These are phyloP conservation scores for Andrena dorsata DNA, from an alignment of 2,888 invertebrate genomes.

Conservation along the genomic window DNA sequence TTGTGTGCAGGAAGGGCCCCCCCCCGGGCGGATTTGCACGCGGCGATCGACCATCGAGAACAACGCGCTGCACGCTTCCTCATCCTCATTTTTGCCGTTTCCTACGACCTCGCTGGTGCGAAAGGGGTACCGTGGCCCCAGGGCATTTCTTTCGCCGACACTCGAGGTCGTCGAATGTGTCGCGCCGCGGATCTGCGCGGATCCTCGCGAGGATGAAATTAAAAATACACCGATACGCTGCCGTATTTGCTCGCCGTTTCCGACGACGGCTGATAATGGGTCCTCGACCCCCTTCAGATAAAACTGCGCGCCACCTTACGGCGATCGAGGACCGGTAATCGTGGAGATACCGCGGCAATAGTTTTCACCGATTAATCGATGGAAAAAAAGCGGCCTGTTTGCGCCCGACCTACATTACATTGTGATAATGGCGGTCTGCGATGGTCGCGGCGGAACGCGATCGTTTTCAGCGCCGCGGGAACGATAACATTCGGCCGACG, in stretches of 20 bases:
- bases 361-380: slow-evolving; percentile 83
- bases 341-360: slow-evolving; percentile 75
- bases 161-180: neutral
- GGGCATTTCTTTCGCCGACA: neutral
- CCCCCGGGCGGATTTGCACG: slow-evolving; percentile 44
- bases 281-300: slow-evolving; percentile 76
- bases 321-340: slow-evolving; percentile 51
- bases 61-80: neutral
- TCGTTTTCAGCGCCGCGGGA: slow-evolving; percentile 39
- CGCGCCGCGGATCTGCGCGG: neutral
- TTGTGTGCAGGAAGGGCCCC: slow-evolving; percentile 29
- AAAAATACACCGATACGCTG: slow-evolving; percentile 7
- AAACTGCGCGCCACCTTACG: slow-evolving; percentile 66
- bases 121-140: too few relatives aligned
- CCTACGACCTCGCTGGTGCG: too few relatives aligned
- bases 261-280: slow-evolving; percentile 73
- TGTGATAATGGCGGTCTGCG: slow-evolving; percentile 79
- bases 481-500: slow-evolving; percentile 37
- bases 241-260: slow-evolving; percentile 56
- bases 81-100: neutral
- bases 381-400: slow-evolving; percentile 81
- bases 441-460: slow-evolving; percentile 40
- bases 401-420: slow-evolving; percentile 84
- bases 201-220: neutral
- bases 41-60: slow-evolving; percentile 26